Conservation (phyloP, 2,113 vertebrate species). For the Oncorhynchus nerka region DNA sequence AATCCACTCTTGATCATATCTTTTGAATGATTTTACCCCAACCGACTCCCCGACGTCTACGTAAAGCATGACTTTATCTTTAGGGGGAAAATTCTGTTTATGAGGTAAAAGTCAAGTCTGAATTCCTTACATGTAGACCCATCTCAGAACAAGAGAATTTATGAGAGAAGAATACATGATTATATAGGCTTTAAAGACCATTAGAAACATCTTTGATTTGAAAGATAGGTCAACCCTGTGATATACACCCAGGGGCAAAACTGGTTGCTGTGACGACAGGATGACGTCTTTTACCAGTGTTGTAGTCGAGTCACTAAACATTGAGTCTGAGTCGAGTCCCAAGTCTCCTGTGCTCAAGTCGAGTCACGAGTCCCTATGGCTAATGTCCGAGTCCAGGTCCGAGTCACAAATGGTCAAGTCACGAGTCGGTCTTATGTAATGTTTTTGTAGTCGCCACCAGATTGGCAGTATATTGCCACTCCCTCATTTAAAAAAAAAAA, state of each 20-base stretch:
- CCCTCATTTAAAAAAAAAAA: too few relatives aligned
- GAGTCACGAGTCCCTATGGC: too few relatives aligned
- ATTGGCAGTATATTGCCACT: too few relatives aligned
- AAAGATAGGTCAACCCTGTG: neutral
- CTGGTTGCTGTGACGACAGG: too few relatives aligned
- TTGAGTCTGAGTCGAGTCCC: too few relatives aligned
- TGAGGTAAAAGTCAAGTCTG: conserved; percentile 62
- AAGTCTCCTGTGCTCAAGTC: too few relatives aligned
- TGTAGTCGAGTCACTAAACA: too few relatives aligned
- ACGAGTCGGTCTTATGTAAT: too few relatives aligned
- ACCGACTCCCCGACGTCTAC: conserved; percentile 49
- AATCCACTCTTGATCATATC: conserved; percentile 57
- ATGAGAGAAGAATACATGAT: neutral
- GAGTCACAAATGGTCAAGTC: too few relatives aligned
- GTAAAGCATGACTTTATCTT: conserved; percentile 62
- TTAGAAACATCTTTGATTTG: neutral
- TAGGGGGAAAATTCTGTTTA: conserved; percentile 63
- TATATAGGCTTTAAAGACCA: neutral
- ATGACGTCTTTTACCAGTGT: too few relatives aligned
- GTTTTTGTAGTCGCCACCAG: too few relatives aligned
- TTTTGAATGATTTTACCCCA: conserved; percentile 54
- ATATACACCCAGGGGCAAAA: neutral
- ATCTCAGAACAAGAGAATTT: conserved; percentile 29
- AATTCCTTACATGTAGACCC: conserved; percentile 31
- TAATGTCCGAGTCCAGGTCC: too few relatives aligned